Evolutionary conservation across 1,140 invertebrate genomes (phyloP).

Genomic region (Zaprionus nigranus): DNA sequence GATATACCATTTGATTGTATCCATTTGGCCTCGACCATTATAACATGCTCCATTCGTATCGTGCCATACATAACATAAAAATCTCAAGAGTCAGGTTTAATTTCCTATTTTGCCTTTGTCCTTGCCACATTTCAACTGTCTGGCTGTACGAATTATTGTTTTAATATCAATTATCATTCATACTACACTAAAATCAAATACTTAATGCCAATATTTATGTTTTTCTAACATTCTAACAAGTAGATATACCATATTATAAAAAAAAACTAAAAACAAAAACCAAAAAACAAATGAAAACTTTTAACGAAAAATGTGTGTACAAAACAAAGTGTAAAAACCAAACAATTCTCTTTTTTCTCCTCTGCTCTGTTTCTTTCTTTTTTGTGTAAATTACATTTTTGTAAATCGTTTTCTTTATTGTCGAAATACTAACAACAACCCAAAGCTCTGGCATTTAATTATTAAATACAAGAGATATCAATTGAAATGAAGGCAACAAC

Average conservation of each 20-base stretch:
- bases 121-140: constrained; percentile 43
- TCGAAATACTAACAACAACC: constrained; percentile 57
- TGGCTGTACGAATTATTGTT: constrained; percentile 36
- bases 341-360: constrained; percentile 83
- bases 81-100: neutral
- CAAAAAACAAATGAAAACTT: constrained; percentile 49
- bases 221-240: constrained; percentile 20
- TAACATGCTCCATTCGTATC: constrained; percentile 19
- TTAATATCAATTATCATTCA: constrained; percentile 23
- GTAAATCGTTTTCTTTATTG: constrained; percentile 74
- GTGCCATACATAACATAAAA: constrained; percentile 12
- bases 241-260: constrained; percentile 20
- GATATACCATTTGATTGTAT: constrained; percentile 5
- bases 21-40: constrained; percentile 1
- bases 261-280: constrained; percentile 16
- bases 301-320: constrained; percentile 74
- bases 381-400: constrained; percentile 78
- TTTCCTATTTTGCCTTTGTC: constrained; percentile 17
- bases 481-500: constrained; percentile 64
- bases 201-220: constrained; percentile 22
- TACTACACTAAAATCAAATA: constrained; percentile 21
- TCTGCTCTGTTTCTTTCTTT: constrained; percentile 83
- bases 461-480: constrained; percentile 66
- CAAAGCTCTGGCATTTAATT: constrained; percentile 81
- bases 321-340: constrained; percentile 77